A percentile compares a stretch with the other conserved stretches of the same genome.
phyloP scores from a whole-genome alignment of 2,113 vertebrate genomes.

The Hepsetus odoe region DNA sequence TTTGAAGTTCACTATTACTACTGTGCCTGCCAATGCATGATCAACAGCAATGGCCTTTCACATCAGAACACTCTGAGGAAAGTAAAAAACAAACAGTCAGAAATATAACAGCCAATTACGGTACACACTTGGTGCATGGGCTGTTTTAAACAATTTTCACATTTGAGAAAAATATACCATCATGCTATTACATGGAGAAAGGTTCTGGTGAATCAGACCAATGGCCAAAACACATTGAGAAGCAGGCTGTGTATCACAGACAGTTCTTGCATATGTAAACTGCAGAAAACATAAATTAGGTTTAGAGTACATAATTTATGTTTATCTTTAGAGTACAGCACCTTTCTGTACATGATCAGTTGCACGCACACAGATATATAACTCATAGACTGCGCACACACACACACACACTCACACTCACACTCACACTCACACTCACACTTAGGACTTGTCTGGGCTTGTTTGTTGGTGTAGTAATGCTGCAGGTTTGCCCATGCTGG shows the following conservation, averaged over 20 bases:
- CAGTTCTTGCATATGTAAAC: not conserved
- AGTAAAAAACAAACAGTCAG: conserved; percentile 32
- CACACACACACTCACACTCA: conserved; percentile 11
- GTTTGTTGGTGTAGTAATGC: conserved; percentile 34
- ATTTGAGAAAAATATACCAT: not conserved
- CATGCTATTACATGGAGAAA: too few species aligned
- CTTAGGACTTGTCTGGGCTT: conserved; percentile 53
- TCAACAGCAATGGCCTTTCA: conserved; percentile 15
- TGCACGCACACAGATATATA: conserved; percentile 7
- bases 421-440: not conserved
- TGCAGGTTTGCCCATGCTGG: not conserved
- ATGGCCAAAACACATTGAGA: not conserved
- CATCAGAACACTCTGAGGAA: conserved; percentile 38
- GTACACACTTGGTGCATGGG: not conserved
- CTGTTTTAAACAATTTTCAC: conserved; percentile 38
- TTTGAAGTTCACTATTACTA: conserved; percentile 36
- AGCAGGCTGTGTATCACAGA: not conserved
- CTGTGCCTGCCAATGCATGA: conserved; percentile 17
- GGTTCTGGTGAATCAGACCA: too few species aligned
- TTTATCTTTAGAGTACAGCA: not conserved
- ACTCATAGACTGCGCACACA: not conserved
- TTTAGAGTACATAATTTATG: too few species aligned
- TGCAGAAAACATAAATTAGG: too few species aligned
- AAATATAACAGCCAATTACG: conserved; percentile 30
- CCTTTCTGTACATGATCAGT: not conserved